Conservation (phyloP, 2,797 vertebrate genomes). For the Limnodromus scolopaceus region DNA sequence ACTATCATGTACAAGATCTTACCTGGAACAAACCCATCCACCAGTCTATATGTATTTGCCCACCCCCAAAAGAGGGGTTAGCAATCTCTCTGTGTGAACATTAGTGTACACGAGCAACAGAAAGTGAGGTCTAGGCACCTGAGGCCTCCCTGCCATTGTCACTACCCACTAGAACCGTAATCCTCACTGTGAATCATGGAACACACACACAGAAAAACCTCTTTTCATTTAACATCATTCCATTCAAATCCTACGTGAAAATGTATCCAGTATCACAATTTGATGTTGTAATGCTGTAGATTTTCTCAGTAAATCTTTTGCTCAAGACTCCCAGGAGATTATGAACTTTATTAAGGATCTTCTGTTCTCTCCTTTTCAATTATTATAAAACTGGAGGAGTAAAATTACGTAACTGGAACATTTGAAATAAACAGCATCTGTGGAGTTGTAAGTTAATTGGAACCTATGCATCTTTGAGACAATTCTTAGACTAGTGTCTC, state of each 20-base stretch:
- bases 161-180: background rate
- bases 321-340: background rate
- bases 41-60: background rate
- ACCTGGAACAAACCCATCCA: background rate
- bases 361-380: background rate
- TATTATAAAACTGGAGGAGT: background rate
- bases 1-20: background rate
- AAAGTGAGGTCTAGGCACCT: background rate
- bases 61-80: background rate
- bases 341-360: background rate
- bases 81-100: background rate
- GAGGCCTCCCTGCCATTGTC: background rate
- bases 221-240: background rate
- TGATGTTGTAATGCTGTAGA: background rate
- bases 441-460: background rate
- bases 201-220: background rate
- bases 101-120: fast-evolving
- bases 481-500: background rate
- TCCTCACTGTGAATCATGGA: fast-evolving
- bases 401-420: background rate
- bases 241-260: background rate
- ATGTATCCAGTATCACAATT: background rate
- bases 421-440: background rate
- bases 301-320: background rate
- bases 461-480: background rate